Base-by-base conservation (phyloP, 1,140 invertebrate genomes). In the Metaphire vulgaris region DNA sequence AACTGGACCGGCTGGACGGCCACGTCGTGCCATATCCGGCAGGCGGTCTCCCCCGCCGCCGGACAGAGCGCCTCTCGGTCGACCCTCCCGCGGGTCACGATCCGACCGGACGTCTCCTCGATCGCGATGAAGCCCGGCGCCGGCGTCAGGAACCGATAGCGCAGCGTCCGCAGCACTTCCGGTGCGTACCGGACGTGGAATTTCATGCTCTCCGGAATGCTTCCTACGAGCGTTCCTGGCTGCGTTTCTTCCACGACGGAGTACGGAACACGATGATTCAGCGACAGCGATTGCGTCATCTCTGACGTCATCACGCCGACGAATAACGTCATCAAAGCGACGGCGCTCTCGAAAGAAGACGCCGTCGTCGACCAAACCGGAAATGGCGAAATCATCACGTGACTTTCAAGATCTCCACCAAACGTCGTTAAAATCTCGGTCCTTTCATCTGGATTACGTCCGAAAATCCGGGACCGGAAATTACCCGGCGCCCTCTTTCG, bases 11-110 rank as follows among this genome's bases (percentile, higher is more conserved):
- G 74, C 33, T 76, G 30, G 26, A 76, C 33, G 12, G 73, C 77
- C 16, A 78, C 68, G 14, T 78, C 77, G 15, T 76, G 30, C 21
- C 33, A 16, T 1, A 78, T 33, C 1, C 26, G 33, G 72, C 77
- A 78, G 41, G 21, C 41, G 41, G 41, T 21, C 21, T 56, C 41
- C 14, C 56, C 28, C 31, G 28, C 31, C 6, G 21, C 31, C 1
- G 2, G 69, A 41, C 77, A 78, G 34, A 75, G 16, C 15, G 29
- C 32, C 6, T 78, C 77, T 1, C 77, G 67, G 41, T 78, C 77
- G n/a, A 78, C 33, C 14, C 69, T 66, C 28, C 28, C 16, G 0
- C 29, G 65, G 1, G 77, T 78, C 2, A 68, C 26, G 0, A 78
- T 28, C 28, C 68, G 64, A 34, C 73, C 77, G n/a, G 33, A 30